Evolutionary conservation across 2,797 vertebrate species (phyloP), one percentile per base, ranked within the genome.

Genomic region (Microctenopoma stevenorrisi): DNA sequence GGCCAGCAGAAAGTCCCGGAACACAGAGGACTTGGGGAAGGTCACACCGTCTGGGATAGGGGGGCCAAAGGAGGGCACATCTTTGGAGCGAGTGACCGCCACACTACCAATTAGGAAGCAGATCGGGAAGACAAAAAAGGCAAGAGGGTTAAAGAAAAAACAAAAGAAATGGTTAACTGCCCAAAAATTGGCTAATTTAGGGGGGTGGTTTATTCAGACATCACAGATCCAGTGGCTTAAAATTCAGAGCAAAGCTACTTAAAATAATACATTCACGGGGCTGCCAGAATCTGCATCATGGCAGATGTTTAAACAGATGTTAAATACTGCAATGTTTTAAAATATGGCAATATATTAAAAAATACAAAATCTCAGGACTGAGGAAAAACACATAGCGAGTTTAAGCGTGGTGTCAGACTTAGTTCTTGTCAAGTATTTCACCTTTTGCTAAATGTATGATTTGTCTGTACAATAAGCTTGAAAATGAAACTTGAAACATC

Each of bases 1-100:
- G 81, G 97, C 96, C 69, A 99, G 88, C 62, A 99, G 93, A 88
- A 99, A 99, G 95, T 99, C 98, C 96, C 98, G 96, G 91, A 99
- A 99, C 62, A 99, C 97, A 0, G 96, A 96, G 47, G 98, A 99
- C 84, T 98, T 99, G 25, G 98, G 97, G 86, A 99, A 98, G 0
- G 96, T 98, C 79, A 98, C 94, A 2, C 94, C 96, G 89, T 98
- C 97, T 6, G 97, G 97, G 88, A 99, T 99, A 9, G 96, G 96
- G 15, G 98, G 98, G n/a, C 98, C 98, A 51, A 99, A 99, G n/a
- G 96, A 96, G 57, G 98, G 98, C 64, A 99, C 95, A 57, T 99
- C 98, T 94, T 97, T 96, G 85, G 98, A 99, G 73, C 97, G 96
- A 56, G 98, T 96, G 63, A 99, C 98, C 0, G 98, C 97, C 87